phyloP scores from a whole-genome alignment of 1,140 invertebrate species.

The Fopius arisanus region DNA sequence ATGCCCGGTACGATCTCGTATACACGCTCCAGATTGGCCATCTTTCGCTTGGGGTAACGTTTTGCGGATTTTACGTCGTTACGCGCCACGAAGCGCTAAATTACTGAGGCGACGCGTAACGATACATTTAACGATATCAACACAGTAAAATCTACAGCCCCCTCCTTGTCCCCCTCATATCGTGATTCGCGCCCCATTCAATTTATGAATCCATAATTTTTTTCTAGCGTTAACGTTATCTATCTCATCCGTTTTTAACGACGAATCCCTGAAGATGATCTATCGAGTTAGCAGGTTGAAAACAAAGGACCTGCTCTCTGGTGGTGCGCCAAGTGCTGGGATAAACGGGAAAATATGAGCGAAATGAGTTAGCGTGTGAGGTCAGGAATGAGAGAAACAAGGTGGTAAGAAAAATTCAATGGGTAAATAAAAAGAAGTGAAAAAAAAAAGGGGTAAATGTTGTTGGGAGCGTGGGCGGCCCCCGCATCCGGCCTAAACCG shows the following conservation, averaged over 20 bases:
- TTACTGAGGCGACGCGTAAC: conserved; percentile 16
- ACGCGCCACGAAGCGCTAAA: conserved; percentile 23
- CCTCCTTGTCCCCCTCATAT: neutral
- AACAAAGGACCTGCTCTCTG: conserved; percentile 7
- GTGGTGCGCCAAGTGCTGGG: neutral
- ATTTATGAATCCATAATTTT: conserved; percentile 20
- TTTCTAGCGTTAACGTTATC: neutral
- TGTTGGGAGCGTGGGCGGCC: conserved; percentile 59
- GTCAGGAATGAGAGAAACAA: neutral
- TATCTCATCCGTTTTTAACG: conserved; percentile 14
- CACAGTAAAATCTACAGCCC: neutral
- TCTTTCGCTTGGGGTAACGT: conserved; percentile 17
- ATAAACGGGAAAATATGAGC: neutral
- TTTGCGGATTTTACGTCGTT: conserved; percentile 13
- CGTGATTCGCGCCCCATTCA: conserved; percentile 24
- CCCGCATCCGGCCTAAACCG: conserved; percentile 62
- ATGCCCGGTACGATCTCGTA: neutral
- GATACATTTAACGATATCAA: conserved; percentile 14
- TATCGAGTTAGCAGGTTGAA: neutral
- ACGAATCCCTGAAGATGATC: conserved; percentile 1
- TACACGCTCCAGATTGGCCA: conserved; percentile 6
- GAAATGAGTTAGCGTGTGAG: neutral
- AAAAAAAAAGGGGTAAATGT: conserved; percentile 15
- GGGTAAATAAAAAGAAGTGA: neutral
- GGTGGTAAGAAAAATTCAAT: neutral